Base-by-base conservation (phyloP, 2,888 invertebrate species). In the Muscina levida region DNA sequence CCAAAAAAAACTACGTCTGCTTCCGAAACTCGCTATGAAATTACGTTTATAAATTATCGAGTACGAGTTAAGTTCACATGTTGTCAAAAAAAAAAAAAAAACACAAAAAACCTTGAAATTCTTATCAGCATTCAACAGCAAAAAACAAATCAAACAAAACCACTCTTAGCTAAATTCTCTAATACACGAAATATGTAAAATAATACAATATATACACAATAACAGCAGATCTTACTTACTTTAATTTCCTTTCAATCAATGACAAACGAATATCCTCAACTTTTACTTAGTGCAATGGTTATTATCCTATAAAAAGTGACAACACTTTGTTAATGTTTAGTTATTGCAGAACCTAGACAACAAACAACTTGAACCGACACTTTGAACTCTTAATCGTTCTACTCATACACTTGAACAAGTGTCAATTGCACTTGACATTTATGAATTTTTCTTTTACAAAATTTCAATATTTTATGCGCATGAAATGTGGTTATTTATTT, bases 21-120 rank as follows among this genome's bases (percentile, higher is more conserved):
- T n/a, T n/a, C n/a, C n/a, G n/a, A n/a, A n/a, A n/a, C n/a, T n/a
- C n/a, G n/a, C n/a, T n/a, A n/a, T n/a, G 31, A 31, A 31, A 31
- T 31, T 31, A 31, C 31, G 44, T 44, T 44, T 44, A 2, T 6
- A 48, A 48, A 15, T 15, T 48, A 15, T 48, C 31, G 31, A 31
- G 31, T 31, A 8, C 31, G 31, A 31, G 31, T n/a, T 56, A 17
- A 39, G 19, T 72, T 72, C 59, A 62, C 53, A 72, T 72, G 68
- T 62, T 56, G 44, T 42, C 22, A 71, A 75, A n/a, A n/a, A n/a
- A n/a, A n/a, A n/a, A n/a, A n/a, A n/a, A n/a, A n/a, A n/a, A n/a
- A n/a, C n/a, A n/a, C n/a, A n/a, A n/a, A 70, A 71, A 74, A 74
- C 80, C 77, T 77, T 80, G 72, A 80, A 62, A 62, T 71, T 74